Conservation (phyloP, 2,888 invertebrate genomes). For the Diarsia brunnea region DNA sequence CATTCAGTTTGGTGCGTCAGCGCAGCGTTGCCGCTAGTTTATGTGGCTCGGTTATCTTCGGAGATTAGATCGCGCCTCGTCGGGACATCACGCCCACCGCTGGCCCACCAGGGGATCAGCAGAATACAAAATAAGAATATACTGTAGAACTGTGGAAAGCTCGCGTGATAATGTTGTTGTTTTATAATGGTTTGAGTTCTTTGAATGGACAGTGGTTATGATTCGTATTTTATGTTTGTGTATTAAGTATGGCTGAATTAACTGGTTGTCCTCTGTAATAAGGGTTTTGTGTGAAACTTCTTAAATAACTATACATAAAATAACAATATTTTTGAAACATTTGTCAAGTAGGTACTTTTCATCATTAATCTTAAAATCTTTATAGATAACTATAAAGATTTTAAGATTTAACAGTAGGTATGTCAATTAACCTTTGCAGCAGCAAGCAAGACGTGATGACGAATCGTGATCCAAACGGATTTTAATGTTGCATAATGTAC, state of each 20-base stretch:
- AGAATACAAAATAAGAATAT: slow-evolving; percentile 53
- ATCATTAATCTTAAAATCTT: no score
- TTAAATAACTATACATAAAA: neutral
- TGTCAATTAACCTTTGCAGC: neutral
- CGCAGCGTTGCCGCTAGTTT: slow-evolving; percentile 78
- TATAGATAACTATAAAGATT: neutral
- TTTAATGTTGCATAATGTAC: neutral
- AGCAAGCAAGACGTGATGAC: no score
- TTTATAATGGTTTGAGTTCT: slow-evolving; percentile 12
- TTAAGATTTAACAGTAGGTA: neutral
- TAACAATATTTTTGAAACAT: neutral
- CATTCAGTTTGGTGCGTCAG: slow-evolving; percentile 63
- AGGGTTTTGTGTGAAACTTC: neutral
- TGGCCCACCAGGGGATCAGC: slow-evolving; percentile 60
- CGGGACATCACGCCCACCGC: slow-evolving; percentile 79
- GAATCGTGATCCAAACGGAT: neutral
- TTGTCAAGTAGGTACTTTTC: neutral
- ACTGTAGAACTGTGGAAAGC: slow-evolving; percentile 43
- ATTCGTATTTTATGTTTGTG: neutral
- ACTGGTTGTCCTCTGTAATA: neutral
- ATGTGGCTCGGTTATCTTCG: slow-evolving; percentile 79
- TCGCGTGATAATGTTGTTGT: slow-evolving; percentile 53
- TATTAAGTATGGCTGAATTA: neutral
- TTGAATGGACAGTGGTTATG: neutral
- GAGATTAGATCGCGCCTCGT: slow-evolving; percentile 82